Evolutionary conservation across 2,888 invertebrate genomes (phyloP), one percentile per base, ranked within the genome.

Genomic region (Ectemnius continuus): DNA sequence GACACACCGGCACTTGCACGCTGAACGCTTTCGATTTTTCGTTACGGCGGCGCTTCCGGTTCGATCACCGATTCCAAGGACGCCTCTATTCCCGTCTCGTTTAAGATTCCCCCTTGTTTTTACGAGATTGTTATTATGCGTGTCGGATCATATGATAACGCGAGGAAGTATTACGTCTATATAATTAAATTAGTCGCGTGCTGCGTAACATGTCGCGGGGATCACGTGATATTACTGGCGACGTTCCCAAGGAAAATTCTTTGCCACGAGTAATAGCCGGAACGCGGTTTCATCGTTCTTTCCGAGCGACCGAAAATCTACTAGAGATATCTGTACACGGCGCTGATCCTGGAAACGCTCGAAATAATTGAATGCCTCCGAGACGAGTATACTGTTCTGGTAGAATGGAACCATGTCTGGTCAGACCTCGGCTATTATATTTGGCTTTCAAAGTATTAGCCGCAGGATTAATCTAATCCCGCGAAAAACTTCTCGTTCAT

Each of bases 61-160:
- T 36, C 36, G 36, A 36, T 52, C n/a, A 52, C 13, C 8, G 16
- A 52, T 11, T 5, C 16, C 4, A 52, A 14, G 16, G 16, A 13
- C n/a, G 8, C 11, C 36, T 14, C 16, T 52, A 16, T 52, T 52
- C 4, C 52, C 36, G 36, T 20, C 28, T 18, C 16, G 20, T 56
- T 69, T 67, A 67, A 59, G 67, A 52, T 59, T 67, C 36, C 61
- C 52, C 36, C 28, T 60, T 11, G 59, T 18, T 36, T 52, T 52
- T 52, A 16, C 52, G 52, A 16, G 52, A 52, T 14, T 52, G 5
- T 52, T 16, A 52, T 52, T 52, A 16, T 14, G 16, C 52, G 52
- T 36, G 36, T 26, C 23, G 52, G 61, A 61, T 36, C 52, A 52
- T 52, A 13, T 13, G 16, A 52, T 52, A 52, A 52, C 8, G n/a